Conservation (phyloP, 2,888 invertebrate species). For the Chalcis sispes region DNA sequence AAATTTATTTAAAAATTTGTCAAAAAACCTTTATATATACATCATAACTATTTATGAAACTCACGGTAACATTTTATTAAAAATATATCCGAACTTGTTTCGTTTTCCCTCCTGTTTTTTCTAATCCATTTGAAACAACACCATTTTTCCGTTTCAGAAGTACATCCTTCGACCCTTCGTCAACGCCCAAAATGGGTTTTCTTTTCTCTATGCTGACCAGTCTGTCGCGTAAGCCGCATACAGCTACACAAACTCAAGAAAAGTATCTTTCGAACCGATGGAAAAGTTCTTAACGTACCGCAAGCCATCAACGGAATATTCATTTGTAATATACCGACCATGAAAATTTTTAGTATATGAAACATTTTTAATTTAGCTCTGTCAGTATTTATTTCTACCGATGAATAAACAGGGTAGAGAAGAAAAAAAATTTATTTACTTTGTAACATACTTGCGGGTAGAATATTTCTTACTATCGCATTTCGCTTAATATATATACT, state of each 20-base stretch:
- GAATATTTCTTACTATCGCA: not conserved
- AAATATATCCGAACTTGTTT: slow-evolving; percentile 15
- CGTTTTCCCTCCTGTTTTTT: slow-evolving; percentile 53
- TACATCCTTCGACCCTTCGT: slow-evolving; percentile 50
- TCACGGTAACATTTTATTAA: not conserved
- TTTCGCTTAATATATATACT: too few species aligned
- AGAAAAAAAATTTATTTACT: slow-evolving; percentile 12
- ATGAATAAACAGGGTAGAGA: not conserved
- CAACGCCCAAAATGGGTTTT: slow-evolving; percentile 50
- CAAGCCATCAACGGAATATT: not conserved
- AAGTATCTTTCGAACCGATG: slow-evolving; percentile 35
- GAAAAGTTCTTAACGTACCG: slow-evolving; percentile 33
- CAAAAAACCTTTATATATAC: too few species aligned
- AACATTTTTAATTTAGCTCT: slow-evolving; percentile 39
- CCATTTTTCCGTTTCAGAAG: slow-evolving; percentile 65
- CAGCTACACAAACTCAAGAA: slow-evolving; percentile 4
- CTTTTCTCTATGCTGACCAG: slow-evolving; percentile 34
- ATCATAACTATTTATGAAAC: not conserved
- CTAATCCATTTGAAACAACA: slow-evolving; percentile 62
- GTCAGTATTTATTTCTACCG: slow-evolving; percentile 27
- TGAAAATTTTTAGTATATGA: slow-evolving; percentile 41
- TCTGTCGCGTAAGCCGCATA: slow-evolving; percentile 34
- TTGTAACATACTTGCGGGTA: slow-evolving; percentile 12
- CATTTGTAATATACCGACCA: slow-evolving; percentile 37
- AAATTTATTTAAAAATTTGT: not conserved